phyloP scores from a whole-genome alignment of 64 coral and sea anemone species.

The Dendronephthya gigantea region DNA sequence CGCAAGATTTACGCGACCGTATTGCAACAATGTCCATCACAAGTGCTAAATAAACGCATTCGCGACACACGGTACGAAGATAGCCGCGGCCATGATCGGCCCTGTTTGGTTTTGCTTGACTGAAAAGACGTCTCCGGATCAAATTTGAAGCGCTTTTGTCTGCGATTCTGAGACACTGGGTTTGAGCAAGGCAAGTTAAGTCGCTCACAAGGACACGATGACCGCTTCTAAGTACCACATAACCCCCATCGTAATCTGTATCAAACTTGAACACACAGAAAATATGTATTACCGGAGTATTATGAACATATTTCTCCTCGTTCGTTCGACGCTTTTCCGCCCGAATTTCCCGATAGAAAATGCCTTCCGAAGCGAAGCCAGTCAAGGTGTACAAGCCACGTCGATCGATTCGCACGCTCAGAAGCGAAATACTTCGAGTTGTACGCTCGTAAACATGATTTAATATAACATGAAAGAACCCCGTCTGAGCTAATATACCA shows the following conservation, averaged over 20 bases:
- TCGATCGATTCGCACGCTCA: background rate
- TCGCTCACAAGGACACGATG: background rate
- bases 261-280: background rate
- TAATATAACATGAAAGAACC: background rate
- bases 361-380: background rate
- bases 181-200: background rate
- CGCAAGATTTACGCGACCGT: background rate
- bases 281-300: background rate
- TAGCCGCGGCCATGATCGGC: background rate
- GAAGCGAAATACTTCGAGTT: background rate
- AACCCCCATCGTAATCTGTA: background rate
- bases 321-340: background rate
- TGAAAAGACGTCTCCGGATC: background rate
- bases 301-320: background rate
- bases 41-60: slow-evolving; percentile 1
- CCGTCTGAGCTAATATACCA: background rate
- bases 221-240: background rate
- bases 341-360: background rate
- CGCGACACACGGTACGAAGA: background rate
- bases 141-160: background rate
- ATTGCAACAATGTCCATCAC: background rate
- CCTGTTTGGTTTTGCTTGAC: background rate
- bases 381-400: background rate
- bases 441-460: background rate
- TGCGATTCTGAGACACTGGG: background rate